Evolutionary conservation across 2,888 invertebrate genomes (phyloP).

Genomic region (Leptopilina drosophilae): DNA sequence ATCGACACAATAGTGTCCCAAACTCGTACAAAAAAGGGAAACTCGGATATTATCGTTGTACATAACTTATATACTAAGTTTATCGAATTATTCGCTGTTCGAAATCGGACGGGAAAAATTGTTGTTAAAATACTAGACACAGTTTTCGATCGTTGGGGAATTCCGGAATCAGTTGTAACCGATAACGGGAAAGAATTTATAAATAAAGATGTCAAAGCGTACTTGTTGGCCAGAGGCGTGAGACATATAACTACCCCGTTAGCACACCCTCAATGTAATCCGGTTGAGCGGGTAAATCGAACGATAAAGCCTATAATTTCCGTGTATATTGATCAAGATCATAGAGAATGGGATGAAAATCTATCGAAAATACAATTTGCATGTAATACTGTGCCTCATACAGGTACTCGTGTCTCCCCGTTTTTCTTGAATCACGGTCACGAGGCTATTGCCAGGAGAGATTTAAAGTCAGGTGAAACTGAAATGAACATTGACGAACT

Average conservation of each 20-base stretch:
- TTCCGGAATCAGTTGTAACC: neutral
- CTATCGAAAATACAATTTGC: too few species aligned
- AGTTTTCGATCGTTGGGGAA: slow-evolving; percentile 11
- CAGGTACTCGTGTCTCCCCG: too few species aligned
- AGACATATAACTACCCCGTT: neutral
- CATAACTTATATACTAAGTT: neutral
- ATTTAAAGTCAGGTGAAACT: too few species aligned
- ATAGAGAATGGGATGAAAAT: neutral
- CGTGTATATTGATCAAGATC: neutral
- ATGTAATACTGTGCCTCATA: too few species aligned
- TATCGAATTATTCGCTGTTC: too few species aligned
- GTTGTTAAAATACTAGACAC: too few species aligned
- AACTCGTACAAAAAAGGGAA: neutral
- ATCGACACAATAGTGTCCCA: neutral
- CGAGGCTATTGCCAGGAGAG: neutral
- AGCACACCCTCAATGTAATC: neutral
- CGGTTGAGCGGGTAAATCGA: neutral
- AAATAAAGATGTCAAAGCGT: neutral
- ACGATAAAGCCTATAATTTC: neutral
- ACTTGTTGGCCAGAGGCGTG: neutral
- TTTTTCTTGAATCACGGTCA: too few species aligned
- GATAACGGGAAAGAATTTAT: neutral
- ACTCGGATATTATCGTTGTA: neutral
- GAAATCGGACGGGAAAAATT: too few species aligned
- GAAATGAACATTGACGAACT: too few species aligned